These are phyloP conservation scores for Drosophila sucinea DNA, from an alignment of 1,140 invertebrate species.

Conservation along the genomic window DNA sequence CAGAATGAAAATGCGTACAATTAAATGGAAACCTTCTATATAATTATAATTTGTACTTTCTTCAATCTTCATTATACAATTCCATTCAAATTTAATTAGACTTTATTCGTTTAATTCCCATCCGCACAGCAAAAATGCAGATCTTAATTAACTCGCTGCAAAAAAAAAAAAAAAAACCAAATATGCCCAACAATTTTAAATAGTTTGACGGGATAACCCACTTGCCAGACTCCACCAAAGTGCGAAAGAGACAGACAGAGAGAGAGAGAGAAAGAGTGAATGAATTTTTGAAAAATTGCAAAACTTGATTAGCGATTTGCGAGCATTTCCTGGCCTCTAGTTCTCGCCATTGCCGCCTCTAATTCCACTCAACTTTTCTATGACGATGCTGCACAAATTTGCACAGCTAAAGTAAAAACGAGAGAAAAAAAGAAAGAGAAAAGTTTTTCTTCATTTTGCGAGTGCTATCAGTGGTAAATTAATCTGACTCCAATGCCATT, in stretches of 20 bases:
- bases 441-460: slow-evolving; percentile 23
- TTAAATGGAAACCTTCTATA: slow-evolving; percentile 4
- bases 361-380: slow-evolving; percentile 63
- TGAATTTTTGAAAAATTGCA: slow-evolving; percentile 62
- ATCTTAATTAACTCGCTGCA: slow-evolving; percentile 39
- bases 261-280: slow-evolving; percentile 10
- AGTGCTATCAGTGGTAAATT: slow-evolving; percentile 58
- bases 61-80: slow-evolving; percentile 8
- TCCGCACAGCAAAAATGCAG: slow-evolving; percentile 38
- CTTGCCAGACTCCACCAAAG: slow-evolving; percentile 4
- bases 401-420: slow-evolving; percentile 51
- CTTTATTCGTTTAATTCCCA: slow-evolving; percentile 42
- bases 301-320: slow-evolving; percentile 72
- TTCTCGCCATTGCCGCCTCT: slow-evolving; percentile 18
- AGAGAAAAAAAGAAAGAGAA: neutral
- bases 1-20: neutral
- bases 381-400: slow-evolving; percentile 59
- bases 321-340: slow-evolving; percentile 25
- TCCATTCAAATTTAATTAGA: slow-evolving; percentile 47
- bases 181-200: slow-evolving; percentile 24
- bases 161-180: neutral
- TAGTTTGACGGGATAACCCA: slow-evolving; percentile 49
- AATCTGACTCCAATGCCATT: slow-evolving; percentile 56
- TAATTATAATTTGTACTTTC: slow-evolving; percentile 12
- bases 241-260: neutral